phyloP scores from a whole-genome alignment of 2,113 vertebrate genomes.

The Stictonetta naevosa region DNA sequence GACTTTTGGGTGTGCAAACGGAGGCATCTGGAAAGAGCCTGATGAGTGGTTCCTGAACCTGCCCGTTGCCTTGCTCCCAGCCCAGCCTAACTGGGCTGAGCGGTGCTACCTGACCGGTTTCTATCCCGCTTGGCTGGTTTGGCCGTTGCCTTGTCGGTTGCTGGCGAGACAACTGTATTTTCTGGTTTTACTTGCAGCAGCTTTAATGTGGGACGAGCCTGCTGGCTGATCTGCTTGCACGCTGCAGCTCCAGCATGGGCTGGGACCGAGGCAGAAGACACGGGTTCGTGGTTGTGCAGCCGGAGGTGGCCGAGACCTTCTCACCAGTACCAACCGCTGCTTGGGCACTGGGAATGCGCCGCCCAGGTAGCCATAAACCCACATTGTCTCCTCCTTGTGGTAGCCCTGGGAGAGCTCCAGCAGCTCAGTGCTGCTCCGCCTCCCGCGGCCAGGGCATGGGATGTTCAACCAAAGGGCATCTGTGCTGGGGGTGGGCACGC shows the following conservation, averaged over 20 bases:
- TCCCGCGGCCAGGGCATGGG: rapidly evolving
- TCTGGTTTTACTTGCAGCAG: slow-evolving; percentile 44
- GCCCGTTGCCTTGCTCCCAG: background rate
- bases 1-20: background rate
- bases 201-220: slow-evolving; percentile 39
- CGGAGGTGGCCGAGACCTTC: background rate
- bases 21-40: background rate
- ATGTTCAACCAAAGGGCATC: background rate
- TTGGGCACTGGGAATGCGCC: background rate
- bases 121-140: slow-evolving; percentile 48
- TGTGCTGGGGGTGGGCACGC: rapidly evolving
- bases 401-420: background rate
- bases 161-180: slow-evolving; percentile 12
- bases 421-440: background rate
- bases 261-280: background rate
- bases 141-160: background rate
- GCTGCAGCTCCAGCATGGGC: background rate
- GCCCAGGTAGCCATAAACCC: background rate
- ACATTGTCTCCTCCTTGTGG: rapidly evolving
- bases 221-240: background rate
- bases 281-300: background rate
- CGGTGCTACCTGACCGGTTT: slow-evolving; percentile 30
- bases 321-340: background rate
- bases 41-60: background rate
- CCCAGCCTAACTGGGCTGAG: background rate